phyloP scores from a whole-genome alignment of 2,888 invertebrate genomes.

The Tenthredo scrophulariae region DNA sequence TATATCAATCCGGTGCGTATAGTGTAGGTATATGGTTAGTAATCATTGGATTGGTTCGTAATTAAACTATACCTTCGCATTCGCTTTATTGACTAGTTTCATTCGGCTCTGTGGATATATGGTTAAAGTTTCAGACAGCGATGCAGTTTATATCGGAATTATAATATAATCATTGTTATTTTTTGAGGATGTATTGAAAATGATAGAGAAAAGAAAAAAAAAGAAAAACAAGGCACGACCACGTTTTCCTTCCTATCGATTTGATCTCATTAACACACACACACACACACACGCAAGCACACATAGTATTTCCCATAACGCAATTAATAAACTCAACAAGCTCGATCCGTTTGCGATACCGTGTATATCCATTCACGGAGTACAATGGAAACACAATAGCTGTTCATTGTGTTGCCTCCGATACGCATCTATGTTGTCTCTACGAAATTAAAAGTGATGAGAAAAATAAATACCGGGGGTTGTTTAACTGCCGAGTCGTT shows the following conservation, averaged over 20 bases:
- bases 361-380: slow-evolving; percentile 64
- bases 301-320: slow-evolving; percentile 67
- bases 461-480: slow-evolving; percentile 78
- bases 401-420: slow-evolving; percentile 61
- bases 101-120: neutral
- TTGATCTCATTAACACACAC: slow-evolving; percentile 39
- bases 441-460: slow-evolving; percentile 76
- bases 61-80: neutral
- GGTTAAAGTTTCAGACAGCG: neutral
- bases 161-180: neutral
- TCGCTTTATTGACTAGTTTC: neutral
- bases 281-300: neutral
- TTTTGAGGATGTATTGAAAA: neutral
- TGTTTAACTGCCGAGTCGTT: slow-evolving; percentile 69
- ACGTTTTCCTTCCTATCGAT: slow-evolving; percentile 24
- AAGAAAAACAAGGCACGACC: neutral
- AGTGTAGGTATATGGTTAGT: neutral
- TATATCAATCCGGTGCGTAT: neutral
- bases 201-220: neutral
- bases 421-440: slow-evolving; percentile 75
- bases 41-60: slow-evolving; percentile 27
- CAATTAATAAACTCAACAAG: slow-evolving; percentile 74
- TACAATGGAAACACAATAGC: slow-evolving; percentile 66
- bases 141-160: neutral
- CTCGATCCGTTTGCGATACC: slow-evolving; percentile 73